Evolutionary conservation across 2,797 vertebrate species (phyloP), one percentile per base, ranked within the genome.

Genomic region (Betta splendens): DNA sequence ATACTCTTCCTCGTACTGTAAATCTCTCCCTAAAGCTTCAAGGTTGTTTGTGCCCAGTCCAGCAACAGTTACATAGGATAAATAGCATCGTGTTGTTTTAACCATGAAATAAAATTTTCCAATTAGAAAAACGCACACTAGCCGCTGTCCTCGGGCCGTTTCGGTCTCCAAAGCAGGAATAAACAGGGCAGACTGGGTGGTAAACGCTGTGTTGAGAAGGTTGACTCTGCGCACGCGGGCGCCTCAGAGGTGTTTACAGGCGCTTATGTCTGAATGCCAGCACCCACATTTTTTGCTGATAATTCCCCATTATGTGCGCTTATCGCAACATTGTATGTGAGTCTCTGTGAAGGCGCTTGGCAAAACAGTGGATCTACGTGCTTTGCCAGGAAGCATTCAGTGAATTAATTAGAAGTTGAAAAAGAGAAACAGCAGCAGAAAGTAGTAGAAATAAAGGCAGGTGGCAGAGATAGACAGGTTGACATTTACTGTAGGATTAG

Each of bases 321-420:
- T 72, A 77, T 83, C 50, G 15, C 62, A 62, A 37, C 39, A 48
- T 44, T 79, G 68, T 80, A 80, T 72, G 50, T 61, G 75, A 77
- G 61, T 45, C 43, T 72, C n/a, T 7, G 44, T 69, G 40, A 77
- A 73, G 64, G 55, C 17, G 39, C 28, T 51, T 53, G 49, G 39
- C 38, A 81, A 77, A 75, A 76, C 18, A 45, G 33, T 15, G 29
- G 48, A 60, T 74, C 64, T 67, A 36, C 66, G 56, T 70, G 66
- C 68, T 63, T 55, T 35, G 53, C 49, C 56, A 56, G 55, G 55
- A 63, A 59, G 58, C 47, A 65, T 73, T 81, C 48, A 70, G 54
- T 68, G 55, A 80, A 66, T 72, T 79, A 74, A 80, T 85, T 77
- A 81, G 69, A 79, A 71, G 55, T 70, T 77, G 32, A 81, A 73